Evolutionary conservation across 23 tunicate species (phyloP), one percentile per base, ranked within the genome.

Genomic region (Ascidia mentula): DNA sequence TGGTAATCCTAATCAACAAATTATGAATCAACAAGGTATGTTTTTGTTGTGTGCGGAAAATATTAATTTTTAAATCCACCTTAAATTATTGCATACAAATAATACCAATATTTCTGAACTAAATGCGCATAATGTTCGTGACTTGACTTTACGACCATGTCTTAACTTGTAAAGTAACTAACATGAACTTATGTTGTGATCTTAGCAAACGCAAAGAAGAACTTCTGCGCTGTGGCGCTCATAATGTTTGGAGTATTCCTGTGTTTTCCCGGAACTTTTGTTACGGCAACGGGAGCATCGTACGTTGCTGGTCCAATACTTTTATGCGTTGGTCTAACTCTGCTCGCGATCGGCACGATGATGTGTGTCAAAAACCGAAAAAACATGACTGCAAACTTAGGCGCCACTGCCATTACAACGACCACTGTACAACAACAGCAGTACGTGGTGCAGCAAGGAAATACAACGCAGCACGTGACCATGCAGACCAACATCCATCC

Each of bases 401-500:
- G 12, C 15, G 15, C 13, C 7, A 28, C 28, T 5, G 65, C 12
- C 4, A 6, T 1, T 5, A 9, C 24, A 3, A 9, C 13, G 4
- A 53, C 65, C 22, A 53, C 65, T 5, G 13, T 28, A 3, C 28
- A 20, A 6, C 65, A 53, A 9, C 65, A 53, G 24, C 65, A 26
- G 12, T 53, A 53, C 13, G 65, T 53, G 65, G 65, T 53, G 28
- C 65, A 53, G 13, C 65, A 53, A 9, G 65, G 65, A 3, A 28
- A 1, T 53, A 28, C 24, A 53, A 9, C 65, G 28, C 65, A 53
- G 13, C 22, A 53, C 65, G 65, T 53, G 22, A 6, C 7, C 65
- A 53, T 53, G 65, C 65, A 53, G 24, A 53, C 65, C 7, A 53
- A 53, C 65, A 28, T 53, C 65, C 65, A 53, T 28, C 65, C 65